phyloP scores from a whole-genome alignment of 2,888 invertebrate species.

The Meteorus cinctellus region DNA sequence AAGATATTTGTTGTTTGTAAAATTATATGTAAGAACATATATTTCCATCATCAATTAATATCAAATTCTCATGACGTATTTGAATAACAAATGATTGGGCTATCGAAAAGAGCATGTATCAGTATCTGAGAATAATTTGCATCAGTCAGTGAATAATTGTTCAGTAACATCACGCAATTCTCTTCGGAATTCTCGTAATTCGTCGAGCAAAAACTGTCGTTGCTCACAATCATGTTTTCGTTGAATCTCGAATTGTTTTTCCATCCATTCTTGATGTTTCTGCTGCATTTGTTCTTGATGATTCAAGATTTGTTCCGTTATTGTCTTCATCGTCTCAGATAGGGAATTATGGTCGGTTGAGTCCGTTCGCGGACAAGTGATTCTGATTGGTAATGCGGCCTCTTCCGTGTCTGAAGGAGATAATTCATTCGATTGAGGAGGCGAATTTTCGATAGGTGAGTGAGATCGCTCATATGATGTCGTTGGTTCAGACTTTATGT shows the following conservation, averaged over 20 bases:
- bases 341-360: neutral
- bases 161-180: neutral
- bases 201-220: constrained; percentile 51
- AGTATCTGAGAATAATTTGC: neutral
- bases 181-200: constrained; percentile 54
- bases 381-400: neutral
- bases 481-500: neutral
- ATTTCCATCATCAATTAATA: neutral
- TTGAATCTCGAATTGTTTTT: constrained; percentile 59
- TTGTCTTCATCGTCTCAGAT: constrained; percentile 29
- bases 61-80: neutral
- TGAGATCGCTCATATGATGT: neutral
- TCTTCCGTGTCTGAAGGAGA: neutral
- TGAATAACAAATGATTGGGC: neutral
- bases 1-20: neutral
- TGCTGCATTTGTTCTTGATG: constrained; percentile 57
- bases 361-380: neutral
- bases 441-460: neutral
- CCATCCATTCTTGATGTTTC: constrained; percentile 59
- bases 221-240: constrained; percentile 56
- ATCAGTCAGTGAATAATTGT: neutral
- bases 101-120: neutral
- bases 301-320: constrained; percentile 46
- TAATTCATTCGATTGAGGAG: neutral
- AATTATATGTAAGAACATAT: neutral